These are phyloP conservation scores for Elephantulus edwardii DNA, from an alignment of 2,113 vertebrate genomes.

Conservation along the genomic window DNA sequence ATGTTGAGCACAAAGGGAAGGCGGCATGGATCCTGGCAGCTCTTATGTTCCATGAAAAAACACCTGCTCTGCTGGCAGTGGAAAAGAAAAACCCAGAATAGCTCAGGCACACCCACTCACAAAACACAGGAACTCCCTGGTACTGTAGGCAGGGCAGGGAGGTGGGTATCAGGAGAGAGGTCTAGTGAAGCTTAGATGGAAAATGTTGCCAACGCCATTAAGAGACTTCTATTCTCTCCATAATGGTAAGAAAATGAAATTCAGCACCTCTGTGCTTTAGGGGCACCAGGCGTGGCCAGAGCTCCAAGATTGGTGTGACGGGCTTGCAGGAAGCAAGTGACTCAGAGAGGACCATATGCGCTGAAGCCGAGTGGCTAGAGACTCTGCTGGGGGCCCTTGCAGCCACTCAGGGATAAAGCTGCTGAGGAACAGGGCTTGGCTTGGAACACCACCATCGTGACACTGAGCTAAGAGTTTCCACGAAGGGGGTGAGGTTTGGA, in stretches of 20 bases:
- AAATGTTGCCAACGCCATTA: not conserved
- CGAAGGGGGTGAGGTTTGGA: not conserved
- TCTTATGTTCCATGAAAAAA: slow-evolving; percentile 46
- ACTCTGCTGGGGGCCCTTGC: not conserved
- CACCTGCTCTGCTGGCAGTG: slow-evolving; percentile 72
- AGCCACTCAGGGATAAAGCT: too few species aligned
- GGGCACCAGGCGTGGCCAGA: not conserved
- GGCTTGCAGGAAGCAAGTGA: not conserved
- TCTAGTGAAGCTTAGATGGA: not conserved
- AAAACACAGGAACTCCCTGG: slow-evolving; percentile 59
- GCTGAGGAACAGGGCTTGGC: fast-evolving
- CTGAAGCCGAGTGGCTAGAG: not conserved
- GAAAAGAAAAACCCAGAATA: slow-evolving; percentile 64
- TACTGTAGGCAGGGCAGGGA: not conserved
- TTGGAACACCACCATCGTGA: not conserved
- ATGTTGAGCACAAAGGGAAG: slow-evolving; percentile 32
- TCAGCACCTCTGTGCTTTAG: not conserved
- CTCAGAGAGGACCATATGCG: fast-evolving
- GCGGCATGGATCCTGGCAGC: slow-evolving; percentile 63
- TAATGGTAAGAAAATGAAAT: not conserved
- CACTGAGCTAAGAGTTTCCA: not conserved
- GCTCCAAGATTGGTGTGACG: too few species aligned
- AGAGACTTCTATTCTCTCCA: not conserved
- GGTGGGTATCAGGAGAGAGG: not conserved
- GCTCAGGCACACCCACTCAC: slow-evolving; percentile 60